Conservation (phyloP, 2,888 invertebrate genomes). For the Brachylomia viminalis region DNA sequence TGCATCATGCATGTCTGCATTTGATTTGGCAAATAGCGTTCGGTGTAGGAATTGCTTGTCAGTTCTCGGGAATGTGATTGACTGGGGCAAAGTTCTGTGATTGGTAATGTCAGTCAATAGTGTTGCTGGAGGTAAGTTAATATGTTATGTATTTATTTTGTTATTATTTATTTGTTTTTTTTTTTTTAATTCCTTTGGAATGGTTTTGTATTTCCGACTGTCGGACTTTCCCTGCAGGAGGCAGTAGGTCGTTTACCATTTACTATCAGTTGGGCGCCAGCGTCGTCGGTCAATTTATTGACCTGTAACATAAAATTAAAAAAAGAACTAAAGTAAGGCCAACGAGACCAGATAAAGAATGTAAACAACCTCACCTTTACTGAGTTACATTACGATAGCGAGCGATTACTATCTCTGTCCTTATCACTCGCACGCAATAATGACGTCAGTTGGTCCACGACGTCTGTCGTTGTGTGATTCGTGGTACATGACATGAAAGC, state of each 20-base stretch:
- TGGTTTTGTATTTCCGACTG: background rate
- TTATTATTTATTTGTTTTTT: no score
- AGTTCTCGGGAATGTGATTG: constrained; percentile 46
- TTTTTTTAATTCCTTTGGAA: background rate
- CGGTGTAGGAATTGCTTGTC: constrained; percentile 46
- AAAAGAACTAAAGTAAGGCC: no score
- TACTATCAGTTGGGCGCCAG: background rate
- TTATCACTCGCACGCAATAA: no score
- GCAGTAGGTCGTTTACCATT: no score
- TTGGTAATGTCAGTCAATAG: constrained; percentile 31
- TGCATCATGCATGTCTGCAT: constrained; percentile 50
- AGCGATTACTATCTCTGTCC: no score
- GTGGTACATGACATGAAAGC: no score
- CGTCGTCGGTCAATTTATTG: background rate
- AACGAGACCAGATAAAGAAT: no score
- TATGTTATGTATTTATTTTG: background rate
- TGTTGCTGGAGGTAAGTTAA: constrained; percentile 12
- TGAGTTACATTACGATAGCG: no score
- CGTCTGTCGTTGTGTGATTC: no score
- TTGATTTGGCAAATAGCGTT: constrained; percentile 48
- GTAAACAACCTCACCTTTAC: no score
- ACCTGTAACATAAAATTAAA: background rate
- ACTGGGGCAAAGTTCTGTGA: constrained; percentile 16
- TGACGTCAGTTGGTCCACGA: no score
- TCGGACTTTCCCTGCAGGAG: background rate